phyloP scores from a whole-genome alignment of 1,140 invertebrate genomes.

The Copidosoma floridanum region DNA sequence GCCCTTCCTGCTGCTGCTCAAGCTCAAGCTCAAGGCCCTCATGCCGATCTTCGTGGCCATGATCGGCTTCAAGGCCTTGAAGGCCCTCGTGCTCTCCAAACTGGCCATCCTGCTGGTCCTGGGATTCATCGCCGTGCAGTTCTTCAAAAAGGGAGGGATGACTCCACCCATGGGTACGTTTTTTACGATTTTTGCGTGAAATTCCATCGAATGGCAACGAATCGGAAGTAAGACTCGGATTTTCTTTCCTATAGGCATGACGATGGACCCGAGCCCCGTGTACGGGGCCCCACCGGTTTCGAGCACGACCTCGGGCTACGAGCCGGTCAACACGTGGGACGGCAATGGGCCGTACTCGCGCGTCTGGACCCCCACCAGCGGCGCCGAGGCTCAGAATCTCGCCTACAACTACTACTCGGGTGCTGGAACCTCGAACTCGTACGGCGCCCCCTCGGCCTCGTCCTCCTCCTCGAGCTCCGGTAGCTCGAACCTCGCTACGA shows the following conservation, averaged over 20 bases:
- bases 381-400: constrained; percentile 62
- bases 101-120: constrained; percentile 75
- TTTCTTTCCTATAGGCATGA: constrained; percentile 60
- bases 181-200: too few species aligned
- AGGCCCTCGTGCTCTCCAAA: constrained; percentile 79
- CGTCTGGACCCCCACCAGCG: constrained; percentile 64
- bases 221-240: too few species aligned
- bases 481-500: constrained; percentile 25
- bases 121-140: constrained; percentile 74
- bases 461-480: constrained; percentile 58
- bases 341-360: constrained; percentile 70
- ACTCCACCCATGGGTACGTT: constrained; percentile 49
- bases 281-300: constrained; percentile 63
- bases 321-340: constrained; percentile 61
- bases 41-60: constrained; percentile 78
- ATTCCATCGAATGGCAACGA: too few species aligned
- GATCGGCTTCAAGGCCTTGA: constrained; percentile 77
- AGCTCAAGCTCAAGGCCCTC: constrained; percentile 78
- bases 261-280: constrained; percentile 64
- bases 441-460: constrained; percentile 52
- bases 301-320: constrained; percentile 60
- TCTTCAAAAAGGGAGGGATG: constrained; percentile 66
- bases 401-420: constrained; percentile 79
- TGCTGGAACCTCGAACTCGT: constrained; percentile 49
- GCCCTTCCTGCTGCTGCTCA: constrained; percentile 73